These are phyloP conservation scores for Calonectris borealis DNA, from an alignment of 2,113 vertebrate genomes.

Conservation along the genomic window DNA sequence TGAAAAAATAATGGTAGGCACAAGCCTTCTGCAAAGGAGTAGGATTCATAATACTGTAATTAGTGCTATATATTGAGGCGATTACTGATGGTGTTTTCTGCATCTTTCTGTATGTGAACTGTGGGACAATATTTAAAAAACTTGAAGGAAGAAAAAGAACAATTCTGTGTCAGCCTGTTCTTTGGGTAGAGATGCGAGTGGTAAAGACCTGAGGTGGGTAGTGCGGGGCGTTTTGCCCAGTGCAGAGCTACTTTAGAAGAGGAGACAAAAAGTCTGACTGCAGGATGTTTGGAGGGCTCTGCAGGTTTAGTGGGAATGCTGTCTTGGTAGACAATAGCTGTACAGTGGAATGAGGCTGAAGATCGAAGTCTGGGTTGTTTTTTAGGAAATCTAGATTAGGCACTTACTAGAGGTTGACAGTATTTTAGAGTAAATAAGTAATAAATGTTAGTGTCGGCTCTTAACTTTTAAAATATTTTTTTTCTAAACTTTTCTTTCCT, in stretches of 20 bases:
- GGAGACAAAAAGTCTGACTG: background rate
- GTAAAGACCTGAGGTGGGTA: background rate
- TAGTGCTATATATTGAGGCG: background rate
- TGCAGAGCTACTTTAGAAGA: background rate
- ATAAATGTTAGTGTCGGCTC: background rate
- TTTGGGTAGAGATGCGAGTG: background rate
- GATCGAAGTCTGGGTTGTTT: background rate
- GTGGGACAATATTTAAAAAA: background rate
- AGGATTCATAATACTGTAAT: background rate
- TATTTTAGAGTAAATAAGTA: background rate
- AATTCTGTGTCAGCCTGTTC: background rate
- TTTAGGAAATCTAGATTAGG: background rate
- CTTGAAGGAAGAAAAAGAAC: background rate
- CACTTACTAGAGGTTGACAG: background rate
- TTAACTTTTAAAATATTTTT: background rate
- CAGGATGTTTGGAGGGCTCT: background rate
- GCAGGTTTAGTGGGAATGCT: background rate
- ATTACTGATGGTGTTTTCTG: background rate
- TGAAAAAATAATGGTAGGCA: background rate
- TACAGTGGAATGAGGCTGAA: background rate
- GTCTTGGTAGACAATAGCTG: background rate
- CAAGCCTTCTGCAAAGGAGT: background rate
- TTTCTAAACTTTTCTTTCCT: background rate
- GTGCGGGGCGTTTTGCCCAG: accelerated
- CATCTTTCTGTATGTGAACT: background rate